A percentile compares a stretch with the other conserved stretches of the same genome.
Conservation (phyloP, 2,797 vertebrate species). For the Myripristis jacobus region DNA sequence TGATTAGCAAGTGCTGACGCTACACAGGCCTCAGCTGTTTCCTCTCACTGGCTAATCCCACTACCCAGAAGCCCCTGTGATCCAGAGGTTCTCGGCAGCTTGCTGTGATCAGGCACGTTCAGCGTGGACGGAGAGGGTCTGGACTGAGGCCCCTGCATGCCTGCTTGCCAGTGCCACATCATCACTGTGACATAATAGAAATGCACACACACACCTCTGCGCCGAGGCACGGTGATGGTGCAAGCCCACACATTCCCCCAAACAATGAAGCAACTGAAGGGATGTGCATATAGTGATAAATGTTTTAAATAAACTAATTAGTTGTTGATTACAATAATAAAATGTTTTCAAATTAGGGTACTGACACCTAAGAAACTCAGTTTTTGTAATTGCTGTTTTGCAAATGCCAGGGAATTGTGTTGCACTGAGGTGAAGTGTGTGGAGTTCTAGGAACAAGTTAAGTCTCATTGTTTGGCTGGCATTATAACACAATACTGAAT, state of each 20-base stretch:
- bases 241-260: conserved; percentile 54
- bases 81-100: conserved; percentile 68
- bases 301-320: background rate
- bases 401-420: background rate
- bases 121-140: conserved; percentile 24
- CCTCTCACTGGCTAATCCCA: conserved; percentile 81
- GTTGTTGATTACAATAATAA: background rate
- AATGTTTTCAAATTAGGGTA: background rate
- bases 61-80: conserved; percentile 68
- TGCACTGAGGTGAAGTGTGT: background rate
- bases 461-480: background rate
- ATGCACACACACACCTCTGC: conserved; percentile 18
- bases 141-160: conserved; percentile 49
- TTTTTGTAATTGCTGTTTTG: background rate
- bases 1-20: conserved; percentile 82
- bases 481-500: background rate
- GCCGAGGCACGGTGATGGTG: conserved; percentile 18
- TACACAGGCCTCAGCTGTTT: conserved; percentile 83
- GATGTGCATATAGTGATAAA: background rate
- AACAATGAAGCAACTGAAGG: conserved; percentile 32
- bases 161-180: conserved; percentile 66
- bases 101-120: conserved; percentile 68
- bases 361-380: background rate
- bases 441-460: background rate
- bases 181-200: conserved; percentile 77